Conservation (phyloP, 2,888 invertebrate genomes). For the Ectobius pallidus region DNA sequence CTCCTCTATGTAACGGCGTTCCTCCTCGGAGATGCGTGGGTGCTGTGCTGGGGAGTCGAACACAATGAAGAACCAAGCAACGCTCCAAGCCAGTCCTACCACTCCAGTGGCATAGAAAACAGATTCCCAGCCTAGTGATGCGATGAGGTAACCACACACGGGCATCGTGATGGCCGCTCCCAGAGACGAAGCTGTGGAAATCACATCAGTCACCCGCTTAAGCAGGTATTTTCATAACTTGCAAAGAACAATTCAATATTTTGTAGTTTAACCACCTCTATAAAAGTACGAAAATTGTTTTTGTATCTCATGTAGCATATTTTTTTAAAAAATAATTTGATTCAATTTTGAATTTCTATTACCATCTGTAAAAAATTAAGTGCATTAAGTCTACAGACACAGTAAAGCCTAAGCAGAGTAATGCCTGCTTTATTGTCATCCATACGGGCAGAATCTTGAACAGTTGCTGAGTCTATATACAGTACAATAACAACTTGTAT, state of each 20-base stretch:
- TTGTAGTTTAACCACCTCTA: background rate
- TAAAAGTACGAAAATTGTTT: background rate
- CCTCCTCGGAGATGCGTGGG: slow-evolving; percentile 77
- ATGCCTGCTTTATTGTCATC: too few species aligned
- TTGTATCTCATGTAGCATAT: too few species aligned
- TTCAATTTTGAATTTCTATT: too few species aligned
- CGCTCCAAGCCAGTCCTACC: slow-evolving; percentile 79
- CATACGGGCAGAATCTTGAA: too few species aligned
- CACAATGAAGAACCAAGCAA: slow-evolving; percentile 79
- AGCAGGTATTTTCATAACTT: background rate
- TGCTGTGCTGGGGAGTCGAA: slow-evolving; percentile 83
- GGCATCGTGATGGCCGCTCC: slow-evolving; percentile 93
- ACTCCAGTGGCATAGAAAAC: slow-evolving; percentile 87
- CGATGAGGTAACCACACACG: slow-evolving; percentile 81
- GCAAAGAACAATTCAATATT: background rate
- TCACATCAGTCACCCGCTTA: too few species aligned
- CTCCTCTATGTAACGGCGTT: slow-evolving; percentile 73
- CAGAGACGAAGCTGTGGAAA: slow-evolving; percentile 82
- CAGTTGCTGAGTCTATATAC: too few species aligned
- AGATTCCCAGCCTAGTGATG: slow-evolving; percentile 83
- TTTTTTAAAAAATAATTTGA: too few species aligned
- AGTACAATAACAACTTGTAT: too few species aligned
- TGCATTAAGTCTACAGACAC: too few species aligned
- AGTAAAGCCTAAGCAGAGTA: too few species aligned
- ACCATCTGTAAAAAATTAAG: too few species aligned